These are phyloP conservation scores for Arbacia lixula DNA, from an alignment of 53 echinoderm and acorn worm genomes.

Conservation along the genomic window DNA sequence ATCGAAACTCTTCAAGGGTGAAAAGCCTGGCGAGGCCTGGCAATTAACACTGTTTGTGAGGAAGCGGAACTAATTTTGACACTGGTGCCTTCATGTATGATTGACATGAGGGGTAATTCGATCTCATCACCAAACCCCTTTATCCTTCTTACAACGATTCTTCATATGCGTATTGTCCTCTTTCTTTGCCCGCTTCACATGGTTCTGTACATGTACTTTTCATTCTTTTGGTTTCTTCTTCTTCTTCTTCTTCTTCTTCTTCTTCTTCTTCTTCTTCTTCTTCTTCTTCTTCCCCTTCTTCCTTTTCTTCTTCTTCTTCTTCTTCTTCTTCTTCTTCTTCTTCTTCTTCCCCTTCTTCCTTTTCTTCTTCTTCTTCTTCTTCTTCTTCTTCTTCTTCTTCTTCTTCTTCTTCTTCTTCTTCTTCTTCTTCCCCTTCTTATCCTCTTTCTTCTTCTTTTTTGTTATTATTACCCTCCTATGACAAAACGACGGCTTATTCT, in stretches of 20 bases:
- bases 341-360: neutral
- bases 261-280: neutral
- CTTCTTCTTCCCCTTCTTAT: too few relatives aligned
- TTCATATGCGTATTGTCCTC: too few relatives aligned
- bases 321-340: slow-evolving; percentile 6
- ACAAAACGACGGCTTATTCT: too few relatives aligned
- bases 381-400: slow-evolving; percentile 5
- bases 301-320: neutral
- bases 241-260: too few relatives aligned
- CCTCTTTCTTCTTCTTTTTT: too few relatives aligned
- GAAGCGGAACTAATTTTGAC: slow-evolving; percentile 1
- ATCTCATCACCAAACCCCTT: too few relatives aligned
- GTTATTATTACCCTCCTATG: too few relatives aligned
- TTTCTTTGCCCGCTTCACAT: too few relatives aligned
- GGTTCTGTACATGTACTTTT: too few relatives aligned
- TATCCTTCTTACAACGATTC: too few relatives aligned
- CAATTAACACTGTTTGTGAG: slow-evolving; percentile 15
- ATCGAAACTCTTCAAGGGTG: slow-evolving; percentile 14
- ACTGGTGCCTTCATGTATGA: neutral
- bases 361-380: neutral
- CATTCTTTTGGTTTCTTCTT: too few relatives aligned
- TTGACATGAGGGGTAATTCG: too few relatives aligned
- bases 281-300: neutral
- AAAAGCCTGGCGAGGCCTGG: neutral
- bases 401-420: slow-evolving; percentile 9